Evolutionary conservation across 2,113 vertebrate genomes (phyloP).

Genomic region (Erpornis zantholeuca): DNA sequence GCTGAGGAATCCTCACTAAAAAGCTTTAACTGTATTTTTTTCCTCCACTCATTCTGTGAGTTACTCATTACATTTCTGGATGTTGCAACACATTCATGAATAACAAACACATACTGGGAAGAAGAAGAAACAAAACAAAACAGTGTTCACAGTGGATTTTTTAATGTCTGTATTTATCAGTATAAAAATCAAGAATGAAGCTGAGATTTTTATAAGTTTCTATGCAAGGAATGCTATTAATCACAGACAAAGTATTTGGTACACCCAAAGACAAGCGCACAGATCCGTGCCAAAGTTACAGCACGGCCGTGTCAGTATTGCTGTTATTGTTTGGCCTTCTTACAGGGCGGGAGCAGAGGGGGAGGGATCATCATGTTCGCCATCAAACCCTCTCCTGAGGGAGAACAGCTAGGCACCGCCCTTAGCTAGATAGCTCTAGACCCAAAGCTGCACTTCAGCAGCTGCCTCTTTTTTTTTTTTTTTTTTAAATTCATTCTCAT

Average conservation of each 20-base stretch:
- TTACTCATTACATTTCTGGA: slow-evolving; percentile 15
- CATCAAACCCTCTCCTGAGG: slow-evolving; percentile 26
- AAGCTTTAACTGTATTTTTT: slow-evolving; percentile 6
- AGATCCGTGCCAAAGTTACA: neutral
- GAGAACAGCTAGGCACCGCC: slow-evolving; percentile 31
- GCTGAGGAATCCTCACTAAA: neutral
- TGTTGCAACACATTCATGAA: slow-evolving; percentile 35
- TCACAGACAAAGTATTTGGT: neutral
- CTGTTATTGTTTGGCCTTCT: slow-evolving; percentile 40
- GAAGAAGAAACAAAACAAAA: neutral
- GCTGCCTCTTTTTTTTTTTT: neutral
- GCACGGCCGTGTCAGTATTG: neutral
- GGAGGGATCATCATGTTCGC: slow-evolving; percentile 34
- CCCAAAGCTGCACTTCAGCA: neutral
- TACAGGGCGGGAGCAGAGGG: neutral
- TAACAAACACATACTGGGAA: slow-evolving; percentile 14
- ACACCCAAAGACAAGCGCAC: neutral
- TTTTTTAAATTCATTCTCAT: neutral
- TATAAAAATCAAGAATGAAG: slow-evolving; percentile 14
- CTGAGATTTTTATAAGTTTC: neutral
- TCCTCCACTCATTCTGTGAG: slow-evolving; percentile 1
- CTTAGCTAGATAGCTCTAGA: neutral
- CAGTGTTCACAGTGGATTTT: neutral
- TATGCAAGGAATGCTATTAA: slow-evolving; percentile 11
- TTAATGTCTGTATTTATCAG: neutral